Evolutionary conservation across 2,797 vertebrate genomes (phyloP), one percentile per base, ranked within the genome.

Genomic region (Ibycter americanus): DNA sequence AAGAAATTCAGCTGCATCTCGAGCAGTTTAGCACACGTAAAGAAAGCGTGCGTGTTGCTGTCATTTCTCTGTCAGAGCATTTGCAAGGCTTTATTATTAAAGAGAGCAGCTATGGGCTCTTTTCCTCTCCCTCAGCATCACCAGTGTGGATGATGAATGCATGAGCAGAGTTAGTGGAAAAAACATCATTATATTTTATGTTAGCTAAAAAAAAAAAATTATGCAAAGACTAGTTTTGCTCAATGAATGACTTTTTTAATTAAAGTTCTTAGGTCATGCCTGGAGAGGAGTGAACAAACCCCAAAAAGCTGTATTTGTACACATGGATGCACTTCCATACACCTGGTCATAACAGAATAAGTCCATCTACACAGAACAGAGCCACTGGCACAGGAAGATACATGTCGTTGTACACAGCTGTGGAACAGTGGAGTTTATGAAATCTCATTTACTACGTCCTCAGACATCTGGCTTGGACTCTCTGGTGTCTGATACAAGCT

Each of bases 1-100:
- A 86, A 92, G 83, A 89, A 72, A 87, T 90, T 96, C 93, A 93
- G 83, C 93, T 96, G 95, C 55, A 79, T 62, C 74, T 87, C 36
- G 0, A 94, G 87, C 89, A 91, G 83, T 87, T 96, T 82, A 87
- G 67, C 90, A 95, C 78, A 89, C 55, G 63, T 73, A 87, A 85
- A 78, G 78, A 90, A 91, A 94, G 56, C 0, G 2, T 55, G 25
- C 29, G 4, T n/a, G 52, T 67, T 85, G 52, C 65, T 94, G 81
- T 90, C 87, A 3, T 40, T 94, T 66, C 55, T 89, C 66, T 34
- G 9, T 46, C 66, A 66, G 62, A 51, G 16, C 20, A 34, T 55
- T 84, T 87, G 34, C 29, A 68, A 54, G 51, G 54, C 40, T 79
- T 93, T 66, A 56, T 38, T 73, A 34, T 61, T 83, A 71, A 65